A percentile compares a stretch with the other conserved stretches of the same genome.
These are phyloP conservation scores for Ptychadena robeensis DNA, from an alignment of 2,797 vertebrate species.

Conservation along the genomic window DNA sequence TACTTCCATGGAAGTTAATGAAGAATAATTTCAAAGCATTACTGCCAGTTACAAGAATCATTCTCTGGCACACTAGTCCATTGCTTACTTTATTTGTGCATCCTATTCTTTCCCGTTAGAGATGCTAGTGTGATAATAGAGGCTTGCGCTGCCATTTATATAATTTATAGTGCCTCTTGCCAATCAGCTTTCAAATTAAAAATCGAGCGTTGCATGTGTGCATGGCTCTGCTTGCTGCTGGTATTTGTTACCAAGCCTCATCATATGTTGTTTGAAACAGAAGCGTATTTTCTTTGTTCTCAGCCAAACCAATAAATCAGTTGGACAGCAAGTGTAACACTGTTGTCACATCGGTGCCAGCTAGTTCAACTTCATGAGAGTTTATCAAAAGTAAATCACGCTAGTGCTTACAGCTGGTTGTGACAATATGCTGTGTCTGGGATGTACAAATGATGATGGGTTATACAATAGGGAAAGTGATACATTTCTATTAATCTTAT, in stretches of 20 bases:
- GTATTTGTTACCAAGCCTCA: slow-evolving; percentile 13
- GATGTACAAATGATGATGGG: neutral
- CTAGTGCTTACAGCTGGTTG: neutral
- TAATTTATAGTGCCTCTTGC: slow-evolving; percentile 31
- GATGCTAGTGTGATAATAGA: slow-evolving; percentile 51
- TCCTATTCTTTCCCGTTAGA: slow-evolving; percentile 32
- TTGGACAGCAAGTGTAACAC: neutral
- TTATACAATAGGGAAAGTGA: neutral
- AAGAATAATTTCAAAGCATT: slow-evolving; percentile 54
- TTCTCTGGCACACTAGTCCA: slow-evolving; percentile 29
- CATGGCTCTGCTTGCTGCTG: neutral
- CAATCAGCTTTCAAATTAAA: slow-evolving; percentile 39
- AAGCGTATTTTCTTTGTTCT: slow-evolving; percentile 19
- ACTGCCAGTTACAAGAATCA: slow-evolving; percentile 46
- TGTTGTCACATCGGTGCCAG: slow-evolving; percentile 2
- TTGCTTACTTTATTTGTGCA: slow-evolving; percentile 45
- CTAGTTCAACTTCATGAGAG: slow-evolving; percentile 14
- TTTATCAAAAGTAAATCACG: slow-evolving; percentile 16
- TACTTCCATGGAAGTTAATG: slow-evolving; percentile 56
- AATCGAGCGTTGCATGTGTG: slow-evolving; percentile 42
- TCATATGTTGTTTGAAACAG: neutral
- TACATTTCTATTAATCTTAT: neutral
- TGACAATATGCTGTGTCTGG: neutral
- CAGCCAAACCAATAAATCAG: slow-evolving; percentile 23
- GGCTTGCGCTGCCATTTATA: slow-evolving; percentile 39